These are phyloP conservation scores for Echinometra lucunter DNA, from an alignment of 53 echinoderm and acorn worm genomes.

Conservation along the genomic window DNA sequence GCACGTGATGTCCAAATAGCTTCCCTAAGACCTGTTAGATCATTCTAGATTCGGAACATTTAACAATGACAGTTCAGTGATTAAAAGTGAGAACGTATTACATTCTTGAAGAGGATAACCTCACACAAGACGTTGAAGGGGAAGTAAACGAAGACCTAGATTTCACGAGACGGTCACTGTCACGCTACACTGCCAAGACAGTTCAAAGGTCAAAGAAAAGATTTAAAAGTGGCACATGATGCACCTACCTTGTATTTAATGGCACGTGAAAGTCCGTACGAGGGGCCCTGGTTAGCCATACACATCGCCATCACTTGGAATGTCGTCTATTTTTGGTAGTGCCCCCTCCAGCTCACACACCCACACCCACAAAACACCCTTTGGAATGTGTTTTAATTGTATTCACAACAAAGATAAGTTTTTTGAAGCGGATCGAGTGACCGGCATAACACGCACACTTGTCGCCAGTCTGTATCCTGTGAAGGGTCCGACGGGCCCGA, in stretches of 20 bases:
- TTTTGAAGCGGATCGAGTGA: neutral
- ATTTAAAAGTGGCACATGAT: constrained; percentile 10
- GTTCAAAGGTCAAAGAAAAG: neutral
- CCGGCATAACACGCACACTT: constrained; percentile 33
- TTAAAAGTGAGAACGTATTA: neutral
- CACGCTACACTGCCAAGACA: constrained; percentile 23
- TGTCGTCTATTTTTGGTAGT: constrained; percentile 53
- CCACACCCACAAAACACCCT: constrained; percentile 19
- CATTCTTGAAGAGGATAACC: neutral
- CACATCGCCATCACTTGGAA: constrained; percentile 52
- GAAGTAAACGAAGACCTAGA: neutral
- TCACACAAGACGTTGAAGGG: neutral
- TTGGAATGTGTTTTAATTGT: constrained; percentile 44
- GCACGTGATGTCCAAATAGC: neutral
- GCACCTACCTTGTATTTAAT: constrained; percentile 36
- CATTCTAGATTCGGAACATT: constrained; percentile 11
- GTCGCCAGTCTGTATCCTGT: neutral
- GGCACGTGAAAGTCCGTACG: constrained; percentile 51
- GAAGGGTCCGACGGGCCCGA: neutral
- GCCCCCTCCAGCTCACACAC: constrained; percentile 41
- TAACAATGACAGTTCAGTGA: neutral
- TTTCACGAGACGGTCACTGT: neutral
- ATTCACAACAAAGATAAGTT: constrained; percentile 53
- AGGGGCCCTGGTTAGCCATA: constrained; percentile 55
- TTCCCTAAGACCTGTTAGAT: neutral